Evolutionary conservation across 35 echinoderm and acorn worm species (phyloP), one percentile per base, ranked within the genome.

Genomic region (Holothuria glaberrima): DNA sequence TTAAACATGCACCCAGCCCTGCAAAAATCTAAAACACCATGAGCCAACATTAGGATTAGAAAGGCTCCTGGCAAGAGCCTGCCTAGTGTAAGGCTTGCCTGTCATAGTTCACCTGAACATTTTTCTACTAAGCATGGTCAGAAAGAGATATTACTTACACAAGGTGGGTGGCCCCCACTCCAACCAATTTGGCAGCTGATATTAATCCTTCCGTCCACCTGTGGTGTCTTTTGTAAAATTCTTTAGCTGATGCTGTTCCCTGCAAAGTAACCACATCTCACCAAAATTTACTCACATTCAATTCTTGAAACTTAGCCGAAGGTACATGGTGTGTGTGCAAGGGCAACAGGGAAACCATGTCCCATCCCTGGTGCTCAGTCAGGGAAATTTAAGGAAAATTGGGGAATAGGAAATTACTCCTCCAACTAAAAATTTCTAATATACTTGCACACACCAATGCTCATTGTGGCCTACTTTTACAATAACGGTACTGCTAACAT

Each of bases 141-240:
- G 12, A 54, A 14, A 17, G 50, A 21, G 5, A 58, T 12, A 58
- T 16, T 24, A 94, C 96, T 98, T 92, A 98, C 96, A 98, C 96
- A 25, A 98, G 77, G 81, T 94, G 92, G 16, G 90, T 94, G n/a
- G 96, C 96, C 35, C 96, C 96, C 17, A 92, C 90, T 30, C 96
- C 96, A 6, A 98, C 96, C 31, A 94, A 73, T 60, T 98, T 98
- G 25, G 96, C 93, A 83, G 96, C 96, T 19, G 96, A 98, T 50
- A 98, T 92, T 5, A 98, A 65, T 18, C 96, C 96, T 71, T 98
- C 96, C 58, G 96, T 98, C 96, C 96, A 98, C 45, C 96, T 89
- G 61, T 94, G 93, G 88, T 98, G 93, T 48, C 96, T 71, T 77
- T 94, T 94, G 50, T 98, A 98, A 56, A 98, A 98, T 14, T 98